phyloP scores from a whole-genome alignment of 2,888 invertebrate genomes.

The Synanthedon tipuliformis region DNA sequence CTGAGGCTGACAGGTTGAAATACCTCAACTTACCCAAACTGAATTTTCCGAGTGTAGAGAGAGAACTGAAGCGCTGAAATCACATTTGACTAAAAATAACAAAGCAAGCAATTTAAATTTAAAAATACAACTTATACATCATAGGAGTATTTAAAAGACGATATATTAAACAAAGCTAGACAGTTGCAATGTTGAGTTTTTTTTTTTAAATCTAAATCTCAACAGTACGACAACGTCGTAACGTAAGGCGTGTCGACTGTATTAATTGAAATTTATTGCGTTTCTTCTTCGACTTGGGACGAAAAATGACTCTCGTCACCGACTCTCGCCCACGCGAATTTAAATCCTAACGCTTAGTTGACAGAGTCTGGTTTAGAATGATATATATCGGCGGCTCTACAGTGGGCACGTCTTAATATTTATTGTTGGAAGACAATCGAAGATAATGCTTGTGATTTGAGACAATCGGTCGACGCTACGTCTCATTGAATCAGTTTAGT shows the following conservation, averaged over 20 bases:
- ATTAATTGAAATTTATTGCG: slow-evolving; percentile 68
- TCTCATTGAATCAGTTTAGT: slow-evolving; percentile 51
- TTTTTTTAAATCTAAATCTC: slow-evolving; percentile 43
- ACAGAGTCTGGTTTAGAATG: slow-evolving; percentile 19
- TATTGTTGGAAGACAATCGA: slow-evolving; percentile 54
- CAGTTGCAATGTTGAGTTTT: slow-evolving; percentile 8
- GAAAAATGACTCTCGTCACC: slow-evolving; percentile 33
- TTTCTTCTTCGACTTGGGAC: slow-evolving; percentile 40
- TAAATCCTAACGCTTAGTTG: slow-evolving; percentile 15
- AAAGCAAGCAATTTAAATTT: slow-evolving; percentile 1
- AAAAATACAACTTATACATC: slow-evolving; percentile 4
- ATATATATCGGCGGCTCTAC: slow-evolving; percentile 17
- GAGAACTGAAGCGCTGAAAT: no score
- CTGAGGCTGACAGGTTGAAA: neutral
- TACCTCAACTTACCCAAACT: neutral
- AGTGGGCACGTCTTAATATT: slow-evolving; percentile 30
- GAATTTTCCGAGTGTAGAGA: neutral
- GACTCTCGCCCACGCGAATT: slow-evolving; percentile 12
- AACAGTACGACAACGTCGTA: slow-evolving; percentile 46
- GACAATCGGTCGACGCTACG: slow-evolving; percentile 51
- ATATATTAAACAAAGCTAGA: slow-evolving; percentile 6
- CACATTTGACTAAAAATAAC: neutral
- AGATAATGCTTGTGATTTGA: slow-evolving; percentile 66
- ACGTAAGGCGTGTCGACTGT: slow-evolving; percentile 45
- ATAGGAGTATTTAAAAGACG: slow-evolving; percentile 9